These are phyloP conservation scores for Elachura formosa DNA, from an alignment of 2,113 vertebrate species.

Conservation along the genomic window DNA sequence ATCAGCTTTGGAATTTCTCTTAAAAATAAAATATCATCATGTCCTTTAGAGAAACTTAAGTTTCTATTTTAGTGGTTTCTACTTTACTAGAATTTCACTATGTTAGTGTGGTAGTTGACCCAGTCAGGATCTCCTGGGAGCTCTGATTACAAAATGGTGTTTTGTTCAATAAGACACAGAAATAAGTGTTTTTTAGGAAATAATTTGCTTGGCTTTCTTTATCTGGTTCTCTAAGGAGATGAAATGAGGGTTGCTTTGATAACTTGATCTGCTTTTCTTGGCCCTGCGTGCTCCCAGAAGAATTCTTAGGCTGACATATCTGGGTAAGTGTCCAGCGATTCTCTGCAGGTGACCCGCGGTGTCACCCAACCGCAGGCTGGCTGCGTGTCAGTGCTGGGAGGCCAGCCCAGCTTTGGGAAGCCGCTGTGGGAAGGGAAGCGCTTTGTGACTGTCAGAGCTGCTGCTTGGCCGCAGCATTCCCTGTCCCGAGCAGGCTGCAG, in stretches of 20 bases:
- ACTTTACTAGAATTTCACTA: background rate
- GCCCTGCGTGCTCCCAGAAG: background rate
- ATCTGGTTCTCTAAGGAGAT: background rate
- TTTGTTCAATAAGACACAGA: background rate
- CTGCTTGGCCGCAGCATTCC: background rate
- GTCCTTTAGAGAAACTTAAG: background rate
- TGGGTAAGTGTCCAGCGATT: background rate
- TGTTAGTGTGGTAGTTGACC: background rate
- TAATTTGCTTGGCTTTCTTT: background rate
- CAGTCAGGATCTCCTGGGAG: background rate
- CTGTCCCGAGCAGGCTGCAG: background rate
- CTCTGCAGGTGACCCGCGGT: background rate
- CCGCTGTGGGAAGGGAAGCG: background rate
- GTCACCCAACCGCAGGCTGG: background rate
- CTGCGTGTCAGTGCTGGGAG: background rate
- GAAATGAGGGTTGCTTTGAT: background rate
- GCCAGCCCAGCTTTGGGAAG: background rate
- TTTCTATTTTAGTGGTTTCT: background rate
- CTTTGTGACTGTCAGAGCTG: fast-evolving
- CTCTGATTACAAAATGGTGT: background rate
- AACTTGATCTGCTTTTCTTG: background rate
- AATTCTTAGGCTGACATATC: fast-evolving
- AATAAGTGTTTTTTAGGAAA: background rate
- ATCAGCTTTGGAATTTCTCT: background rate
- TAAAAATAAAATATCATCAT: background rate